These are phyloP conservation scores for Idris sp. DNA, from an alignment of 1,140 invertebrate genomes.

Conservation along the genomic window DNA sequence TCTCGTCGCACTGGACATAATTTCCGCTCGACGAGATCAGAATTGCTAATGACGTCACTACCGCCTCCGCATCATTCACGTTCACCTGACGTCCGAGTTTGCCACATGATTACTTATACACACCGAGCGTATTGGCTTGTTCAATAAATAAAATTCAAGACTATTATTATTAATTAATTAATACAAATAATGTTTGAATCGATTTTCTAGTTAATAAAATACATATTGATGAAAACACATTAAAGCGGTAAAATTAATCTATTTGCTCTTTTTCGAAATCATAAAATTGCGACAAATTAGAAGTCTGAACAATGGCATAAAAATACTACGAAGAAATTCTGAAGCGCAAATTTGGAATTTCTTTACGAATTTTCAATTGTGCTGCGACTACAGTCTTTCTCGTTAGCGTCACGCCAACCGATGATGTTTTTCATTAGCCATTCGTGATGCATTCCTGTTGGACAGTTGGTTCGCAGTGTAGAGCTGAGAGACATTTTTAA, in stretches of 20 bases:
- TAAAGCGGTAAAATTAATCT: no score
- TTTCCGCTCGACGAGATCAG: conserved; percentile 79
- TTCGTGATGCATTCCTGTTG: conserved; percentile 63
- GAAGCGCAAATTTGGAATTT: conserved; percentile 46
- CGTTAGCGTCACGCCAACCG: conserved; percentile 62
- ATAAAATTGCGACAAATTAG: no score
- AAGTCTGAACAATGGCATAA: no score
- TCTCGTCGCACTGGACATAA: conserved; percentile 78
- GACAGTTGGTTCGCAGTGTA: conserved; percentile 56
- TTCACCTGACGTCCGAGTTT: conserved; percentile 64
- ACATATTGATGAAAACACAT: no score
- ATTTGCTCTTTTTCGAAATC: no score
- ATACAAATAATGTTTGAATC: no score
- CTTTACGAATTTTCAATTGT: conserved; percentile 62
- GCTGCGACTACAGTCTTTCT: conserved; percentile 60
- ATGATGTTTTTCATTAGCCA: conserved; percentile 66
- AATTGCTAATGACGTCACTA: conserved; percentile 79
- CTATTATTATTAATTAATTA: no score
- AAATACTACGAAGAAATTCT: conserved; percentile 25
- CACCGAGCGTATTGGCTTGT: conserved; percentile 40
- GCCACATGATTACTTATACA: conserved; percentile 53
- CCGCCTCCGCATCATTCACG: conserved; percentile 76
- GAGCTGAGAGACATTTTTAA: conserved; percentile 64
- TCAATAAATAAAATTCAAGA: conserved; percentile 35
- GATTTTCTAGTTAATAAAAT: no score